Percentiles rank a stretch among this genome's conserved stretches.
phyloP scores from a whole-genome alignment of 2,888 invertebrate genomes.

The Sesia bembeciformis region DNA sequence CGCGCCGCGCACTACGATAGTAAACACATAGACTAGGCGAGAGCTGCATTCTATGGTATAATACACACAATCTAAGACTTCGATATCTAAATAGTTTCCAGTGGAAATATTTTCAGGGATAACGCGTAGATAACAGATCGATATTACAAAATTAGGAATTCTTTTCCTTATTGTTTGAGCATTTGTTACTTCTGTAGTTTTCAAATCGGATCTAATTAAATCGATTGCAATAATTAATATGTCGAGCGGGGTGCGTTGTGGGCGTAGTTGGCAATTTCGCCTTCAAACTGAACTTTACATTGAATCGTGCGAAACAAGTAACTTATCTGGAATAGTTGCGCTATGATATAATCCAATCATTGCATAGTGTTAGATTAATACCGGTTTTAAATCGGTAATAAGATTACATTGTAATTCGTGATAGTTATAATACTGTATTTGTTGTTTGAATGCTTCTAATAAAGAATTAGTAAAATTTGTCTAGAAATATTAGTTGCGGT shows the following conservation, averaged over 20 bases:
- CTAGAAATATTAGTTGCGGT: too few relatives aligned
- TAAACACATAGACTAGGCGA: constrained; percentile 52
- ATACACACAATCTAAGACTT: neutral
- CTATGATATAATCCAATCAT: constrained; percentile 7
- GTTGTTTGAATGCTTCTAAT: too few relatives aligned
- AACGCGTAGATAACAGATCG: neutral
- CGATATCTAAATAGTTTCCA: constrained; percentile 4
- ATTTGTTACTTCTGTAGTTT: too few relatives aligned
- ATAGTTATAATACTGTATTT: too few relatives aligned
- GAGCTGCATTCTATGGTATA: constrained; percentile 22
- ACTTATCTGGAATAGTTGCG: constrained; percentile 3
- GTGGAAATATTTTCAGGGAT: neutral
- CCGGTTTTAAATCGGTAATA: neutral
- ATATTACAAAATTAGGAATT: too few relatives aligned
- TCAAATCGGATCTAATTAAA: neutral
- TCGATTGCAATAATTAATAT: neutral
- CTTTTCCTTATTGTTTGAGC: too few relatives aligned
- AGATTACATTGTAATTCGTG: neutral
- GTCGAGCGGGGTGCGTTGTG: neutral
- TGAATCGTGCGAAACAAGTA: constrained; percentile 18
- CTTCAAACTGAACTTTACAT: constrained; percentile 30
- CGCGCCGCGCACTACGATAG: constrained; percentile 43
- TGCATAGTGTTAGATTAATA: neutral
- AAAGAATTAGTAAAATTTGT: too few relatives aligned
- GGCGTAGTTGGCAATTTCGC: constrained; percentile 6